These are phyloP conservation scores for Argyresthia goedartella DNA, from an alignment of 2,888 invertebrate species.

Conservation along the genomic window DNA sequence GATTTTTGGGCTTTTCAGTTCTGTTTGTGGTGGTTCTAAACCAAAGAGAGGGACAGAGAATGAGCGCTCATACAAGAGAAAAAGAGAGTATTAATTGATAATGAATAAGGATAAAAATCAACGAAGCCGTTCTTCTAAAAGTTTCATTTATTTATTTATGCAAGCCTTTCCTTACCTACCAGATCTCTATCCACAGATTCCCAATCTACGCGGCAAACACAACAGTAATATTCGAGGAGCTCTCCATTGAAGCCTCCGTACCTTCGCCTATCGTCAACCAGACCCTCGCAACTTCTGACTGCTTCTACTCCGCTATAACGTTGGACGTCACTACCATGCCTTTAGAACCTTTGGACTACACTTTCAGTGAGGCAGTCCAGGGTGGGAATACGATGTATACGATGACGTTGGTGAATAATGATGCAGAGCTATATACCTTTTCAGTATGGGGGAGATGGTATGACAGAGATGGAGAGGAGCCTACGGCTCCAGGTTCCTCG, in stretches of 20 bases:
- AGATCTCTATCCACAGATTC: slow-evolving; percentile 41
- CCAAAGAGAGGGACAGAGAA: no score
- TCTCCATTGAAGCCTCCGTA: slow-evolving; percentile 52
- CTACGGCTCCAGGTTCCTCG: slow-evolving; percentile 19
- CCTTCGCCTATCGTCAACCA: slow-evolving; percentile 30
- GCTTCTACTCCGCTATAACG: slow-evolving; percentile 59
- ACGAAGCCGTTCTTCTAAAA: no score
- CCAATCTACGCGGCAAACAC: slow-evolving; percentile 38
- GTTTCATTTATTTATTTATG: no score
- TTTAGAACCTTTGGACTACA: slow-evolving; percentile 37
- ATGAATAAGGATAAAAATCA: no score
- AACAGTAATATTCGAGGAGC: slow-evolving; percentile 51
- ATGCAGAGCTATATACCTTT: slow-evolving; percentile 53
- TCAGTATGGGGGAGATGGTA: slow-evolving; percentile 67
- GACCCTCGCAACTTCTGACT: slow-evolving; percentile 30
- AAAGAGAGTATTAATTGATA: no score
- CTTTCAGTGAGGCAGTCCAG: slow-evolving; percentile 20
- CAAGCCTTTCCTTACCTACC: no score
- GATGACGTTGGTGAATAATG: slow-evolving; percentile 23
- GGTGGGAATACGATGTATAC: slow-evolving; percentile 20
- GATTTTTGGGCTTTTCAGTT: no score
- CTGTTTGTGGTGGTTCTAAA: no score
- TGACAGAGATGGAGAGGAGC: slow-evolving; percentile 40
- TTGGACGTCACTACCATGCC: slow-evolving; percentile 60
- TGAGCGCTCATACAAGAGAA: no score